Percentiles rank a stretch among this genome's conserved stretches.
Conservation (phyloP, 2,113 vertebrate species). For the Indicator maculatus region DNA sequence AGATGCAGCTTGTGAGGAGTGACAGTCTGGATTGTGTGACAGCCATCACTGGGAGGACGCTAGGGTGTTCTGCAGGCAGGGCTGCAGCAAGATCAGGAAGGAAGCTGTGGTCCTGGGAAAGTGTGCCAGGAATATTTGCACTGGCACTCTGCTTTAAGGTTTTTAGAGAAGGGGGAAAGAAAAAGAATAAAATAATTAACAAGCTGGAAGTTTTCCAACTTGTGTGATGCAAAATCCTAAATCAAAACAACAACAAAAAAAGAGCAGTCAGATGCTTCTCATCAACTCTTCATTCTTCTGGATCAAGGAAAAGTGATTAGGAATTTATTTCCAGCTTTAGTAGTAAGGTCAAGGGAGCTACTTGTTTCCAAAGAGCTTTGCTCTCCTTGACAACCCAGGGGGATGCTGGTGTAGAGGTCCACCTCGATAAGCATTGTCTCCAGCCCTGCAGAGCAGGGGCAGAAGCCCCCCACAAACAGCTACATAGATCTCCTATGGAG, state of each 20-base stretch:
- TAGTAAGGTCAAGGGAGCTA: constrained; percentile 9
- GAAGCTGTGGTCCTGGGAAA: not conserved
- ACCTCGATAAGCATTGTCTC: fast-evolving
- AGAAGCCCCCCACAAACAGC: not conserved
- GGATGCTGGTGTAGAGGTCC: not conserved
- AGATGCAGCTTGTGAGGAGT: fast-evolving
- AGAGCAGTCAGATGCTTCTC: constrained; percentile 21
- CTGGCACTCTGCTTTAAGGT: not conserved
- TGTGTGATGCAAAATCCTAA: constrained; percentile 10
- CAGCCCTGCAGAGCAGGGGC: not conserved
- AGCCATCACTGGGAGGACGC: not conserved
- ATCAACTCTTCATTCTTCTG: constrained; percentile 31
- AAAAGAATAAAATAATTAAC: not conserved
- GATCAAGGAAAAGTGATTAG: constrained; percentile 47
- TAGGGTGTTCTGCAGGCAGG: fast-evolving
- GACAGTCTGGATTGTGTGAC: not conserved
- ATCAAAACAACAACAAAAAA: not conserved
- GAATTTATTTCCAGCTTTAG: constrained; percentile 45
- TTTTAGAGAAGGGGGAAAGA: not conserved
- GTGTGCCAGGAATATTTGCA: not conserved
- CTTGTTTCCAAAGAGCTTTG: not conserved
- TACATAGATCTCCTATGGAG: not conserved
- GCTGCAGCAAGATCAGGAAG: not conserved
- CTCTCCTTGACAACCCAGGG: not conserved
- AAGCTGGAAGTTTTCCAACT: constrained; percentile 43